Conservation (phyloP, 2,113 vertebrate species). For the Alces alces region DNA sequence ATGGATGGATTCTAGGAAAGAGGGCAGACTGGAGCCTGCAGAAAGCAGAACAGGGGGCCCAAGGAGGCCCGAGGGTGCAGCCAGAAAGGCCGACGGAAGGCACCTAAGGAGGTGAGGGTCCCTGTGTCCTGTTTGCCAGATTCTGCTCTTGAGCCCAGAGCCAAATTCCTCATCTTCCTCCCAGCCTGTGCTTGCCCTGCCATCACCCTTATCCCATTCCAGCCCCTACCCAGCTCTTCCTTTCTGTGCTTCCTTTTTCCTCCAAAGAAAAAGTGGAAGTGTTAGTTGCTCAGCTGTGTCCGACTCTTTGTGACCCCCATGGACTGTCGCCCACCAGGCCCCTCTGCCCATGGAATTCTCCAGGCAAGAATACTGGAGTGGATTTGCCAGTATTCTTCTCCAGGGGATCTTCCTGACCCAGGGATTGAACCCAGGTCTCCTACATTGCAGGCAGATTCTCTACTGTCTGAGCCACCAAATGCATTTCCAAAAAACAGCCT, state of each 20-base stretch:
- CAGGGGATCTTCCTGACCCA: neutral
- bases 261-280: neutral
- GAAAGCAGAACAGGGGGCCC: neutral
- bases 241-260: neutral
- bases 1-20: neutral
- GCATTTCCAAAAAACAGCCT: neutral
- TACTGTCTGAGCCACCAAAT: neutral
- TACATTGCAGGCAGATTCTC: neutral
- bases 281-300: neutral
- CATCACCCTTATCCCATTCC: rapidly evolving
- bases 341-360: neutral
- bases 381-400: neutral
- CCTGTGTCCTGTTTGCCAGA: neutral
- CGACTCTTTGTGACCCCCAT: neutral
- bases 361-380: neutral
- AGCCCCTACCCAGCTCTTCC: neutral
- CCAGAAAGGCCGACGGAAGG: neutral
- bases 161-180: neutral
- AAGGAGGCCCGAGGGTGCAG: rapidly evolving
- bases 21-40: neutral
- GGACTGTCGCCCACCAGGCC: neutral
- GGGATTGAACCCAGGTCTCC: neutral
- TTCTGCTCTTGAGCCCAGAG: neutral
- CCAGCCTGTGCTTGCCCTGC: neutral
- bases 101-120: neutral